These are phyloP conservation scores for Apotomis betuletana DNA, from an alignment of 2,888 invertebrate genomes.

Conservation along the genomic window DNA sequence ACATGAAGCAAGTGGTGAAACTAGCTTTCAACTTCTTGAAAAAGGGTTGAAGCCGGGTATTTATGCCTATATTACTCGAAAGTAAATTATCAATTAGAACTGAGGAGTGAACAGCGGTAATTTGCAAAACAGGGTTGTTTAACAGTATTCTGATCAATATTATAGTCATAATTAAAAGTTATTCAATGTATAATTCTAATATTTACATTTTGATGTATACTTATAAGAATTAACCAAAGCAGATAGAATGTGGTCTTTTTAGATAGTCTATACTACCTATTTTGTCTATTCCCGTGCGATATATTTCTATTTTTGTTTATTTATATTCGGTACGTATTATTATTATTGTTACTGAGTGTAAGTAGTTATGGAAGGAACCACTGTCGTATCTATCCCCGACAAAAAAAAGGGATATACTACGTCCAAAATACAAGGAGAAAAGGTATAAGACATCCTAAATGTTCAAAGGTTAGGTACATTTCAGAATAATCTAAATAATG, in stretches of 20 bases:
- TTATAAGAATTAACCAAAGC: constrained; percentile 1
- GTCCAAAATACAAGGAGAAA: constrained; percentile 9
- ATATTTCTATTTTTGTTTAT: neutral
- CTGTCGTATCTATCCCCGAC: constrained; percentile 29
- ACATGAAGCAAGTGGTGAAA: too few species aligned
- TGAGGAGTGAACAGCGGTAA: neutral
- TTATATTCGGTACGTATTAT: neutral
- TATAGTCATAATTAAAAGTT: neutral
- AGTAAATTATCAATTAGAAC: too few species aligned
- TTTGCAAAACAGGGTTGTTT: constrained; percentile 19
- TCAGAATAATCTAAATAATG: too few species aligned
- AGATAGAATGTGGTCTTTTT: too few species aligned
- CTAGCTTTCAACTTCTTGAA: too few species aligned
- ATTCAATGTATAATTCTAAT: neutral
- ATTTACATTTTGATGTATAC: neutral
- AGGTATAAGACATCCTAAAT: neutral
- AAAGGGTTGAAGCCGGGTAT: too few species aligned
- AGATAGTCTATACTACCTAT: too few species aligned
- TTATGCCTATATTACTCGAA: too few species aligned
- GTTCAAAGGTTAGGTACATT: too few species aligned
- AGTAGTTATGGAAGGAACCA: neutral
- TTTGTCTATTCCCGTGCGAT: too few species aligned
- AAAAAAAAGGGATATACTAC: constrained; percentile 15
- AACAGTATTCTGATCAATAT: constrained; percentile 12
- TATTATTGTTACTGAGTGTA: neutral